Evolutionary conservation across 2,797 vertebrate species (phyloP), one percentile per base, ranked within the genome.

Genomic region (Phaenicophaeus curvirostris): DNA sequence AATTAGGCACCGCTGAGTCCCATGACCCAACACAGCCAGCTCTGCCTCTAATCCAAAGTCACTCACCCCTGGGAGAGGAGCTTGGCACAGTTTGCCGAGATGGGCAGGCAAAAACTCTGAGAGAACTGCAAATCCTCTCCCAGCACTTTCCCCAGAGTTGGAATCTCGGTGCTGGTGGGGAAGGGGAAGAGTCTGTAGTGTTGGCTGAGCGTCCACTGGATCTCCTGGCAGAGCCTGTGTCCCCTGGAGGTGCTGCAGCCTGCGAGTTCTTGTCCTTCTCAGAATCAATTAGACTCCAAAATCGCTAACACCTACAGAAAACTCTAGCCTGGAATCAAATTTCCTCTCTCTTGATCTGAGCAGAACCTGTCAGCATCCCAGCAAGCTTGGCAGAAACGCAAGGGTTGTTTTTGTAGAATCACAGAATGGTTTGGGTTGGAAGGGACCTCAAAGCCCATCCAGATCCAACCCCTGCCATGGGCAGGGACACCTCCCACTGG

Each of bases 11-110:
- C 85, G 25, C 48, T 75, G 39, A 37, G 61, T 44, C 90, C 58
- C 84, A 14, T 66, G 92, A 63, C 78, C 77, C 31, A 24, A 71
- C 91, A 89, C 94, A 96, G 77, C 77, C 59, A 82, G 77, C 85
- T 68, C 13, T 17, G 80, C 85, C 57, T 85, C 74, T 95, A 93
- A 95, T 89, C 85, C 89, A 74, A 85, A 95, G 76, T 85, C 92
- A 75, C 83, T 95, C 88, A n/a, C 44, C 68, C 65, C 8, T 20
- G 35, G 19, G 39, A 67, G 51, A n/a, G 71, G 39, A 27, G 37
- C 63, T n/a, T 31, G 63, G 69, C 41, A 68, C 2, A 0, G 69
- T 89, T 78, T 62, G 58, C 44, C 27, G 31, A 57, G 31, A 37
- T 74, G 90, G 59, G 59, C 50, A 44, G 41, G n/a, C 2, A 4